A percentile compares a stretch with the other conserved stretches of the same genome.
These are phyloP conservation scores for Lepilemur ruficaudatus DNA, from an alignment of 2,797 vertebrate genomes.

Conservation along the genomic window DNA sequence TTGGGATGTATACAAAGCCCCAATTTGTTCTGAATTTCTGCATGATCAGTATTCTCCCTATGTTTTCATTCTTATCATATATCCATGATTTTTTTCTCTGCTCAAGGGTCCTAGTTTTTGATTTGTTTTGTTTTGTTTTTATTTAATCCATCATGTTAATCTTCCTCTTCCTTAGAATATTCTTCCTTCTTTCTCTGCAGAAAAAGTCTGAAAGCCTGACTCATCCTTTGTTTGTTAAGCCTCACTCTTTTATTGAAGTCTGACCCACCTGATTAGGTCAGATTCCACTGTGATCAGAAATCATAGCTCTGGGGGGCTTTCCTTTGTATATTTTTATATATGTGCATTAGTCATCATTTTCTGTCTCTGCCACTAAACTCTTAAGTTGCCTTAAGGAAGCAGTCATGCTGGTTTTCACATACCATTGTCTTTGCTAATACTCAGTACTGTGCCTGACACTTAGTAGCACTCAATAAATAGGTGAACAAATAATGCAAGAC, in stretches of 20 bases:
- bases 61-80: neutral
- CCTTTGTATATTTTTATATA: neutral
- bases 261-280: neutral
- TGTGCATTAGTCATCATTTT: neutral
- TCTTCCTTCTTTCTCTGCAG: neutral
- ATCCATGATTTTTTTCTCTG: neutral
- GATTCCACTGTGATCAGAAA: neutral
- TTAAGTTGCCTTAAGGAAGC: neutral
- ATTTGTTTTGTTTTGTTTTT: neutral
- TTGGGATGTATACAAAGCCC: neutral
- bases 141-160: neutral
- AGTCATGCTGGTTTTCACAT: neutral
- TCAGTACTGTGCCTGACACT: neutral
- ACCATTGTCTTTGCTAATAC: neutral
- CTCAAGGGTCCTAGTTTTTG: neutral
- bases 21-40: neutral
- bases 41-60: accelerated
- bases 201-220: neutral
- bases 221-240: neutral
- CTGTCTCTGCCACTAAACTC: neutral
- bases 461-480: neutral
- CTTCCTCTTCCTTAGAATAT: neutral
- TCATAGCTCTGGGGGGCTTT: too few relatives aligned
- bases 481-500: neutral
- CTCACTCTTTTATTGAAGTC: neutral